Conservation (phyloP, 1,140 invertebrate genomes). For the Philopotamus ludificatus region DNA sequence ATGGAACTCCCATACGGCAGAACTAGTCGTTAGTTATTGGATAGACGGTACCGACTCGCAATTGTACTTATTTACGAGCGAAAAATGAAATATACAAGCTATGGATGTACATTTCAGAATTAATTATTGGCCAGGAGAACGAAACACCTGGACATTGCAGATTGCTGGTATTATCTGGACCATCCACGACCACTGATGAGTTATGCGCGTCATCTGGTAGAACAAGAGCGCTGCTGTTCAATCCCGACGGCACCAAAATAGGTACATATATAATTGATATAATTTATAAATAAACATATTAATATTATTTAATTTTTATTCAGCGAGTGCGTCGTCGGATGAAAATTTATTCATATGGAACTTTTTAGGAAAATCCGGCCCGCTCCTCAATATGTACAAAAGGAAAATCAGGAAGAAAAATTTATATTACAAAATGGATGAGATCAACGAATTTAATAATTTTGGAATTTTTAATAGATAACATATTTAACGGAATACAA, state of each 20-base stretch:
- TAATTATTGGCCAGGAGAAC: constrained; percentile 21
- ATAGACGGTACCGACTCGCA: constrained; percentile 18
- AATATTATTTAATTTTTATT: neutral
- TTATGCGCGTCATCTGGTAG: constrained; percentile 16
- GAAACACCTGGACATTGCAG: constrained; percentile 8
- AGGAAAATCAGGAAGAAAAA: constrained; percentile 33
- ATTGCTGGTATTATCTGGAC: constrained; percentile 25
- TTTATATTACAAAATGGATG: constrained; percentile 1
- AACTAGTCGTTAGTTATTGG: constrained; percentile 37
- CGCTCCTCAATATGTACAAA: constrained; percentile 35
- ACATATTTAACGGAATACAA: too few species aligned
- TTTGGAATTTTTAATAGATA: constrained; percentile 32
- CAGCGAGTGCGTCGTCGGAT: constrained; percentile 34
- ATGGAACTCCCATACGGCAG: constrained; percentile 31
- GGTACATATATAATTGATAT: constrained; percentile 20
- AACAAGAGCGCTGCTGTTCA: constrained; percentile 29
- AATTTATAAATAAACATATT: neutral
- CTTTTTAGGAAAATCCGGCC: constrained; percentile 31
- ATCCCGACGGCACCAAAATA: constrained; percentile 38
- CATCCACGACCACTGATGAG: constrained; percentile 24
- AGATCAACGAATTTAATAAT: constrained; percentile 39
- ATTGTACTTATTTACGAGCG: neutral
- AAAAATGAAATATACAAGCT: neutral
- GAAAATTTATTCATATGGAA: constrained; percentile 37
- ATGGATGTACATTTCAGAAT: constrained; percentile 1